Base-by-base conservation (phyloP, 2,888 invertebrate genomes). In the Latrodectus elegans region DNA sequence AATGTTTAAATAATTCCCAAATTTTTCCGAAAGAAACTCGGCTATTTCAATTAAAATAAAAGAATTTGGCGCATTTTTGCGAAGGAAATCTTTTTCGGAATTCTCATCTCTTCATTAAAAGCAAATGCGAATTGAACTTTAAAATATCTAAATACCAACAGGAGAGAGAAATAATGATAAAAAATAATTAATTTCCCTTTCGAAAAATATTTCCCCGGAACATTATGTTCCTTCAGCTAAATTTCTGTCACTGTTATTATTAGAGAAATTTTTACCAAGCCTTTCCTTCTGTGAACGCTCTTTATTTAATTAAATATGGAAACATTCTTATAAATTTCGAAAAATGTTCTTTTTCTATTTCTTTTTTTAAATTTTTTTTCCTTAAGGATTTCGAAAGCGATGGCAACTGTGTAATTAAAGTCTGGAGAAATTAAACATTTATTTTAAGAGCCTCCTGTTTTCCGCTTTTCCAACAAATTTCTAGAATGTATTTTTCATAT, bases 271-370 rank as follows among this genome's bases (percentile, higher is more conserved):
- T 71, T 26, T 68, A 68, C 49, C 51, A 49, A 1, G 10, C n/a
- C 8, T 71, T 10, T 60, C n/a, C 70, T 38, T 26, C 26, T 15
- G 15, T 49, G 70, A 70, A 26, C 65, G 15, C 77, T 81, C 73
- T 73, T 73, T 81, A 81, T 81, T 81, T 81, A 81, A 81, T 81
- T 72, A 81, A 81, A 81, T 64, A 81, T 81, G 65, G 73, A 53
- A 81, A 65, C 80, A 72, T 81, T 81, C 73, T 49, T 73, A 70
- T 78, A 78, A 81, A 73, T 80, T 60, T 80, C 60, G 49, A 80
- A 80, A 80, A 64, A 52, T 26, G 64, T 51, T 26, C 17, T 52
- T 51, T 76, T 52, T 26, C 26, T 14, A 14, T 38, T 38, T 38
- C 38, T 38, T 78, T n/a, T 17, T 52, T 51, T n/a, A 15, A 15